Evolutionary conservation across 1,140 invertebrate species (phyloP).

Genomic region (Agraylea sexmaculata): DNA sequence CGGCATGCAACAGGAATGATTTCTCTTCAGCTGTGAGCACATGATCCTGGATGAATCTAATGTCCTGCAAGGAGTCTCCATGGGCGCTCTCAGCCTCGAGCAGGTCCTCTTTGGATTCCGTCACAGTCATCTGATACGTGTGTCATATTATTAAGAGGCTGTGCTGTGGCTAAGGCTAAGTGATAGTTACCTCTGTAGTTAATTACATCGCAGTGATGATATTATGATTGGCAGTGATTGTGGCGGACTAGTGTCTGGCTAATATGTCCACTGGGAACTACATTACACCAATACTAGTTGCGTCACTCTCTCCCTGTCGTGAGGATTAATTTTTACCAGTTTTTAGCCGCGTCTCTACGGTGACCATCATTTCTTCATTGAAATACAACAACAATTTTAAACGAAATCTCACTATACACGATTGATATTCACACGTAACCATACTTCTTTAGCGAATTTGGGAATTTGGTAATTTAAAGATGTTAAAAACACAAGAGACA

Average conservation of each 20-base stretch:
- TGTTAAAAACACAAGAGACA: too few species aligned
- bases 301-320: constrained; percentile 9
- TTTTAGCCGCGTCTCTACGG: constrained; percentile 4
- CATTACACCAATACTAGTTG: too few species aligned
- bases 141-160: not conserved
- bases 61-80: constrained; percentile 29
- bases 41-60: constrained; percentile 40
- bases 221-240: too few species aligned
- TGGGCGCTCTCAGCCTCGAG: constrained; percentile 25
- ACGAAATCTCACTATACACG: not conserved
- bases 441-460: not conserved
- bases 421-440: not conserved
- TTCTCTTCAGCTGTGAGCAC: constrained; percentile 69
- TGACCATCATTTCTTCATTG: constrained; percentile 3
- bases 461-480: too few species aligned
- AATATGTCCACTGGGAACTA: constrained; percentile 9
- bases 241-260: constrained; percentile 3
- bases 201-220: too few species aligned
- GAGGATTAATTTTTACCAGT: constrained; percentile 13
- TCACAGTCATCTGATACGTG: constrained; percentile 26
- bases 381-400: not conserved
- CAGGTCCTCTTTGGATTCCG: constrained; percentile 35
- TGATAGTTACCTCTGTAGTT: too few species aligned
- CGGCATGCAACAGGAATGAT: constrained; percentile 71
- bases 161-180: too few species aligned